phyloP scores from a whole-genome alignment of 2,797 vertebrate species.

The Atherinosoma microstoma region DNA sequence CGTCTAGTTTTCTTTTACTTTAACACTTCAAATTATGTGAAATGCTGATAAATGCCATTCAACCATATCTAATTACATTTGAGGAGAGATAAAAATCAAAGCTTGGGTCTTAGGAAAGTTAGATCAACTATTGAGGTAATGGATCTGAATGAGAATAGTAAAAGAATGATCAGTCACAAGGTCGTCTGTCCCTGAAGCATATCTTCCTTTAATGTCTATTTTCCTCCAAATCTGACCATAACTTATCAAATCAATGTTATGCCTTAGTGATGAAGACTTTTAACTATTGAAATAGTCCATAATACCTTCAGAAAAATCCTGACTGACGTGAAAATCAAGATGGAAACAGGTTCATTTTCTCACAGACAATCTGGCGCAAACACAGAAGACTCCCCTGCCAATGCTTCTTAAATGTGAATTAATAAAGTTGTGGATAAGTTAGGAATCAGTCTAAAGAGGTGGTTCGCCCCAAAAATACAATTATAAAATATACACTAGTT shows the following conservation, averaged over 20 bases:
- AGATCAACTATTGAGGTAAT: neutral
- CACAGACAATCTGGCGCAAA: neutral
- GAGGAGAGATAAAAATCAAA: neutral
- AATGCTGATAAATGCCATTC: neutral
- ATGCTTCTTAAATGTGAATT: neutral
- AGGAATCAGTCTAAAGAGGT: neutral
- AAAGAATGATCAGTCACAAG: too few relatives aligned
- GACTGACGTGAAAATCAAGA: neutral
- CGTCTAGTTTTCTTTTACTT: too few relatives aligned
- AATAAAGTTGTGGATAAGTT: neutral
- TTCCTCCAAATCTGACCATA: too few relatives aligned
- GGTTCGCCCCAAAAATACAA: neutral
- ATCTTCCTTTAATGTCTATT: too few relatives aligned
- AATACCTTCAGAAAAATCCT: neutral
- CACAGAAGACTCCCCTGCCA: too few relatives aligned
- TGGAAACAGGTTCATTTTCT: neutral
- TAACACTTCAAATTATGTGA: neutral
- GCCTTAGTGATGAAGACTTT: too few relatives aligned
- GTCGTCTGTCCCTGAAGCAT: neutral
- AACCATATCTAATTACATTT: neutral
- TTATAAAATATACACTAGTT: neutral
- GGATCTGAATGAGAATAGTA: too few relatives aligned
- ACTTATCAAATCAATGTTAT: too few relatives aligned
- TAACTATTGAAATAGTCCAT: too few relatives aligned
- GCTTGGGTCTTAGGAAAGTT: too few relatives aligned